Base-by-base conservation (phyloP, 2,113 vertebrate genomes). In the Albula glossodonta region DNA sequence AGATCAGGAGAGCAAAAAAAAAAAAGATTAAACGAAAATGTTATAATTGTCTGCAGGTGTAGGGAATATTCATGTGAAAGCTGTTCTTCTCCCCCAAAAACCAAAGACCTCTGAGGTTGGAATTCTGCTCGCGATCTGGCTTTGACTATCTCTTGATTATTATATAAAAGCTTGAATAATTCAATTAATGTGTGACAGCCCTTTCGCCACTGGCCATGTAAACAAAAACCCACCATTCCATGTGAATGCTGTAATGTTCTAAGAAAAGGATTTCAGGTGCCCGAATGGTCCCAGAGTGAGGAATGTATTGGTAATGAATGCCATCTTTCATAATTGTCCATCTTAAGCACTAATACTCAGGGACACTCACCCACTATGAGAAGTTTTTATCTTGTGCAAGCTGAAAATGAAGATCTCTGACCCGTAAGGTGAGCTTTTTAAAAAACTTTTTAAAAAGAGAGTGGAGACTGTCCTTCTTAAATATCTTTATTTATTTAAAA, bases 41-140 rank as follows among this genome's bases (percentile, higher is more conserved):
- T 56, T 56, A 74, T 74, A 74, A 74, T 74, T 22, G 22, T 74
- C 70, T 74, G n/a, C 70, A 74, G 70, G n/a, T 74, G 70, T n/a
- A 25, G 70, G n/a, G n/a, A 13, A 31, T 25, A 74, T 25, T 31
- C 70, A 74, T n/a, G n/a, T 74, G 70, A n/a, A 8, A 31, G 10
- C 70, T 9, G 31, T 74, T 74, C 70, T 25, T 74, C 31, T 22
- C 17, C 60, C 60, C 57, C 17, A 4, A 9, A 74, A 31, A 74
- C 5, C 10, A 74, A 74, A n/a, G 63, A 3, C 19, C 63, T 70
- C n/a, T 17, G 31, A 74, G 22, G 70, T 74, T 74, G 70, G 22
- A 74, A n/a, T 74, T 8, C 11, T 74, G 70, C 70, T n/a, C n/a
- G n/a, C n/a, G 22, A 25, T 22, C 70, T 74, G 70, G 70, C 70